Evolutionary conservation across 2,113 vertebrate species (phyloP).

Genomic region (Hipposideros armiger): DNA sequence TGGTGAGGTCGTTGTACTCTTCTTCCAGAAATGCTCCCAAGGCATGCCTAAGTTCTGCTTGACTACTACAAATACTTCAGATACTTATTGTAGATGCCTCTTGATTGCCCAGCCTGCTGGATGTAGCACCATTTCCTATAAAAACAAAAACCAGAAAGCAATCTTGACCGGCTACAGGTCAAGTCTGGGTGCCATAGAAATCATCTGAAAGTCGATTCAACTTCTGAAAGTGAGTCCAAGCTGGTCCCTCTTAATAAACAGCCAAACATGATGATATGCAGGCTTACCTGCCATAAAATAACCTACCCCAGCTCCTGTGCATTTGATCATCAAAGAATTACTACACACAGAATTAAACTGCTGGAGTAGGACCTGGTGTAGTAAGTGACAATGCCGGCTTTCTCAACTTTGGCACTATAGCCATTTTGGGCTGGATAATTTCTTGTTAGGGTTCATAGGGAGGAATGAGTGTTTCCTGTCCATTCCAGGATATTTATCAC

Average conservation of each 20-base stretch:
- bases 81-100: neutral
- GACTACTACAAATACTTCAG: neutral
- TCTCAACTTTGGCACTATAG: neutral
- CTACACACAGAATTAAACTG: neutral
- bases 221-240: neutral
- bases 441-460: neutral
- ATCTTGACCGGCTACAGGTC: neutral
- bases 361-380: neutral
- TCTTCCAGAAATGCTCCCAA: neutral
- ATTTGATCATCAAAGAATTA: slow-evolving; percentile 11
- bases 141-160: neutral
- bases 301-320: neutral
- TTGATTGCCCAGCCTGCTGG: neutral
- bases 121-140: neutral
- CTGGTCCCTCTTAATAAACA: neutral
- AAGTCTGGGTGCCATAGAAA: neutral
- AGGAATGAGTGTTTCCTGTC: neutral
- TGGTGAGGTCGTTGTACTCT: neutral
- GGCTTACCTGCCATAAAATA: neutral
- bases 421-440: neutral
- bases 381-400: neutral
- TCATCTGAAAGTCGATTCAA: neutral
- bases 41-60: neutral
- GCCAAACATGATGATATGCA: neutral
- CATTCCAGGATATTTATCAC: neutral